Percentiles rank a stretch among this genome's conserved stretches.
Evolutionary conservation across 1,140 invertebrate species (phyloP).

Genomic region (Panonychus citri): DNA sequence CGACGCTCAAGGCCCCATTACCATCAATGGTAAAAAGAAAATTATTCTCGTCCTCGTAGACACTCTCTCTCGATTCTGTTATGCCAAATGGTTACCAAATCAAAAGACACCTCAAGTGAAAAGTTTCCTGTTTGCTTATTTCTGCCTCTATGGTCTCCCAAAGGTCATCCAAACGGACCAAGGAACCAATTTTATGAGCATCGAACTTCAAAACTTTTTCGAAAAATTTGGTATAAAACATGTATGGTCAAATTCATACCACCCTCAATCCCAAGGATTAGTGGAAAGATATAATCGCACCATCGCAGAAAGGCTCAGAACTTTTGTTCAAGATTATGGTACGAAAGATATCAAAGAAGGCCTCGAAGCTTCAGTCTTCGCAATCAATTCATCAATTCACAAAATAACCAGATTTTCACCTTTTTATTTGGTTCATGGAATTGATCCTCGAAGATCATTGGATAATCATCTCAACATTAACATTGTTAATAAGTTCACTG

Average conservation of each 20-base stretch:
- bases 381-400: neutral
- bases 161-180: too few relatives aligned
- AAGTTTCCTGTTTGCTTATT: neutral
- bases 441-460: neutral
- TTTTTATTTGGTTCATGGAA: neutral
- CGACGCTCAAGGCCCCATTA: neutral
- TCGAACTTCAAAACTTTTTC: neutral
- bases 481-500: neutral
- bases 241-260: neutral
- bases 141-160: neutral
- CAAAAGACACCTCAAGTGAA: neutral
- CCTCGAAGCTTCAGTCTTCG: neutral
- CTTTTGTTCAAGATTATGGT: neutral
- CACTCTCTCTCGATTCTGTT: neutral
- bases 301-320: neutral
- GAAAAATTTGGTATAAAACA: neutral
- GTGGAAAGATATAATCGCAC: conserved; percentile 5
- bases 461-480: neutral
- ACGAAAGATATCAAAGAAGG: neutral
- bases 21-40: neutral
- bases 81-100: neutral
- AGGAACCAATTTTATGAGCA: too few relatives aligned
- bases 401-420: neutral
- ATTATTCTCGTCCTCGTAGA: neutral
- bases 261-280: neutral